Evolutionary conservation across 2,888 invertebrate species (phyloP), one percentile per base, ranked within the genome.

Genomic region (Cephus rjabovi): DNA sequence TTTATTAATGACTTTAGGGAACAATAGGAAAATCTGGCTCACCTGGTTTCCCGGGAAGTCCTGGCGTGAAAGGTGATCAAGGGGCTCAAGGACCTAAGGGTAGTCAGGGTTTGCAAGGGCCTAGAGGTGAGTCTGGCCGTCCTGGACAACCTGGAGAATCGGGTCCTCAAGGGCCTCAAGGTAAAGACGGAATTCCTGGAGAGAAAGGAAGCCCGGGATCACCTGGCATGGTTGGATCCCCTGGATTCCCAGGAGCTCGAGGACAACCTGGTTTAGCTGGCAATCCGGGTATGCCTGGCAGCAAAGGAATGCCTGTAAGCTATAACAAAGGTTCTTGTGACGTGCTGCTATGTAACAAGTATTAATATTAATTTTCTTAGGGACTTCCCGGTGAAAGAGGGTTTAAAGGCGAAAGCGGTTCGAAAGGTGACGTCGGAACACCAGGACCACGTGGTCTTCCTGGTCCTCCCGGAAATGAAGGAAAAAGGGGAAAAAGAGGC

Each of bases 11-110:
- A 81, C 90, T 89, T 4, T 82, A 96, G 95, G 97, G 97, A 69
- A 93, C 95, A 37, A 92, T 95, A 76, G 98, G 98, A 1, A 97
- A 97, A 92, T 93, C 96, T 33, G 98, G 97, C 4, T 93, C 96
- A 30, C 96, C 97, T 34, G 98, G 98, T 3, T 96, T 97, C 87
- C 96, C 97, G 11, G 98, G 98, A 40, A 93, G 93, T 81, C 95
- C 96, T 34, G 97, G 97, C 4, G 92, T 94, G 68, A 97, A 97
- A 92, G 97, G 97, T 23, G 97, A 97, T 90, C 94, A 94, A 92
- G 97, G 97, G 34, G 87, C 93, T 75, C 90, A 92, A 78, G 97
- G 97, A 0, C 95, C 96, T 0, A 96, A 96, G 92, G 97, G 97
- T 73, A 95, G 95, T 86, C 95, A 95, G 92, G 97, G 97, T 12